These are phyloP conservation scores for Dendrocopos noguchii DNA, from an alignment of 2,113 vertebrate genomes.

Conservation along the genomic window DNA sequence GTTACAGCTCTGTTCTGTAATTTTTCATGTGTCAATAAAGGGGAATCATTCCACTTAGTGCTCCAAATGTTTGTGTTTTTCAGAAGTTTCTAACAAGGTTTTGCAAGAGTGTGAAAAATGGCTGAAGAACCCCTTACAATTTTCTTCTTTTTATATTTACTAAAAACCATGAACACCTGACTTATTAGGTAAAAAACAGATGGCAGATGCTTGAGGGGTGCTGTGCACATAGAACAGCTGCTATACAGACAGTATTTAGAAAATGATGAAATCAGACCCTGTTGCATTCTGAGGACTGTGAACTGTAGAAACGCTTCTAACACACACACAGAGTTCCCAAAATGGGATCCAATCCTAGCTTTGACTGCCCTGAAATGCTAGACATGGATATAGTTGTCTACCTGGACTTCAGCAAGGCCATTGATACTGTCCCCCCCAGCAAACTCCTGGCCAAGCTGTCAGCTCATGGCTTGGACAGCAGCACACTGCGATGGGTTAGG, in stretches of 20 bases:
- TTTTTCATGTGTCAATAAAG: conserved; percentile 17
- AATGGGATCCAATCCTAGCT: not conserved
- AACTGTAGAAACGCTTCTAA: not conserved
- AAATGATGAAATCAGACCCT: not conserved
- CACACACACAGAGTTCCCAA: not conserved
- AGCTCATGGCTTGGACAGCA: no score
- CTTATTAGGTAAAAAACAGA: conserved; percentile 6
- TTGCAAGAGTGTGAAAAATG: not conserved
- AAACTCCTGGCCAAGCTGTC: no score
- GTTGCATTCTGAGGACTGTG: not conserved
- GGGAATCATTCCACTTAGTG: not conserved
- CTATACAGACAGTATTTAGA: not conserved
- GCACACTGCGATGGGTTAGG: no score
- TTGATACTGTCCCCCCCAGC: no score
- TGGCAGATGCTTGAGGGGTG: not conserved
- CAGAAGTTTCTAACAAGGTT: not conserved
- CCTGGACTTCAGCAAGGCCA: no score
- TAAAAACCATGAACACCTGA: not conserved
- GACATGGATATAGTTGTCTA: not conserved
- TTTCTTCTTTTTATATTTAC: not conserved
- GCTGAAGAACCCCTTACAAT: not conserved
- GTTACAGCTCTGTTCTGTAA: not conserved
- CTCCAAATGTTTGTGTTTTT: not conserved
- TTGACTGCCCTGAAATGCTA: not conserved
- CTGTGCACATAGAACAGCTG: not conserved